phyloP scores from a whole-genome alignment of 1,140 invertebrate genomes.

The Pseudomyrmex gracilis region DNA sequence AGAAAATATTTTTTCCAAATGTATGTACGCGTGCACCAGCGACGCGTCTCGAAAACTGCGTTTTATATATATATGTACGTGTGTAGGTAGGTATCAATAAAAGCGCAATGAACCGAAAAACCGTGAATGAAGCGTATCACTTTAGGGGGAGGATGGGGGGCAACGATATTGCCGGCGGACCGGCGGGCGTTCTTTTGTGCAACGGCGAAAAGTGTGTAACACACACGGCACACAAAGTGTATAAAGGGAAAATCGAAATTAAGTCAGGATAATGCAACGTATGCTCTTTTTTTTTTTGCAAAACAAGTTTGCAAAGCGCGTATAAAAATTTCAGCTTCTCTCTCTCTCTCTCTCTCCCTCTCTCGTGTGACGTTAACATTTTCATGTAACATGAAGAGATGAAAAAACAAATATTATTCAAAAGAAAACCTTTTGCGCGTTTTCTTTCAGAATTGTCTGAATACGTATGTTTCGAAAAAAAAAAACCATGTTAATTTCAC shows the following conservation, averaged over 20 bases:
- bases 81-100: not conserved
- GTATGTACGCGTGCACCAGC: not conserved
- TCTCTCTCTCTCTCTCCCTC: too few species aligned
- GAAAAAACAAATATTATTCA: not conserved
- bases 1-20: not conserved
- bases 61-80: not conserved
- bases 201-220: not conserved
- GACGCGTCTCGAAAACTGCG: not conserved
- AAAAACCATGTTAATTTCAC: not conserved
- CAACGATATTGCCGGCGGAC: not conserved
- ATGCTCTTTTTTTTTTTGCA: not conserved
- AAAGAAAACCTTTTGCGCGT: not conserved
- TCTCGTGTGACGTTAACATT: not conserved
- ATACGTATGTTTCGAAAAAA: not conserved
- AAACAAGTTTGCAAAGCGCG: not conserved
- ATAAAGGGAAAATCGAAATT: not conserved
- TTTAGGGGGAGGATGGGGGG: too few species aligned
- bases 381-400: not conserved
- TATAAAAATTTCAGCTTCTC: not conserved
- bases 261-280: constrained; percentile 26
- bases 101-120: constrained; percentile 3
- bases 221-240: too few species aligned
- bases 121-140: constrained; percentile 4
- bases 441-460: too few species aligned
- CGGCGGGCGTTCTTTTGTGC: not conserved